Conservation (phyloP, 2,113 vertebrate genomes). For the Kryptolebias marmoratus region DNA sequence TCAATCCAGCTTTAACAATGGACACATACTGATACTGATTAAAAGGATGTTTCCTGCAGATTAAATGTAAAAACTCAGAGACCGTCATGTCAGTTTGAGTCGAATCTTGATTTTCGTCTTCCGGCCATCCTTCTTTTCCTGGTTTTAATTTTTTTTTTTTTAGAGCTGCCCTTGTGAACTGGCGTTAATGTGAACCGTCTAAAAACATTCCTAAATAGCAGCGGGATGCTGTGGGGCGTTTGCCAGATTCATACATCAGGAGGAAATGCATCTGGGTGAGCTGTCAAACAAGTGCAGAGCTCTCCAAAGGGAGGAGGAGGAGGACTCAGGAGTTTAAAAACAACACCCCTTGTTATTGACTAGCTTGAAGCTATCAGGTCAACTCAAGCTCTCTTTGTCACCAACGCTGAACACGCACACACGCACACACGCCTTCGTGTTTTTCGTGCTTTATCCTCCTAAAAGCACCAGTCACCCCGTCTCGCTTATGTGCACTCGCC, state of each 20-base stretch:
- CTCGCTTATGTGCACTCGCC: no score
- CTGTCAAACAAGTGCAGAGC: background rate
- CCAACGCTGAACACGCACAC: background rate
- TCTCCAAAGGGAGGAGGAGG: conserved; percentile 1
- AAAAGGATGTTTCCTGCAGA: no score
- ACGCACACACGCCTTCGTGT: background rate
- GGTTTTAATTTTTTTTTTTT: conserved; percentile 1
- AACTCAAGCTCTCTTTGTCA: conserved; percentile 1
- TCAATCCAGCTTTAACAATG: no score
- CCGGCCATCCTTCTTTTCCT: background rate
- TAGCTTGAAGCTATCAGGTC: conserved; percentile 5
- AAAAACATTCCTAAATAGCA: background rate
- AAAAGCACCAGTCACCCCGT: no score
- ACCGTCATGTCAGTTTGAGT: no score
- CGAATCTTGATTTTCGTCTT: background rate
- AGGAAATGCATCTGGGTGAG: conserved; percentile 7
- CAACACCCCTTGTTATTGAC: conserved; percentile 8
- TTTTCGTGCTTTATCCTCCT: background rate
- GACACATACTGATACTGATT: no score
- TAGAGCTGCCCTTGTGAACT: conserved; percentile 5
- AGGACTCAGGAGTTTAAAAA: background rate
- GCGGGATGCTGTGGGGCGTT: background rate
- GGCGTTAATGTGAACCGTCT: background rate
- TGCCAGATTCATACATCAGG: background rate
- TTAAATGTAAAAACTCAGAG: no score